These are phyloP conservation scores for Stenodema calcarata DNA, from an alignment of 2,888 invertebrate species.

Conservation along the genomic window DNA sequence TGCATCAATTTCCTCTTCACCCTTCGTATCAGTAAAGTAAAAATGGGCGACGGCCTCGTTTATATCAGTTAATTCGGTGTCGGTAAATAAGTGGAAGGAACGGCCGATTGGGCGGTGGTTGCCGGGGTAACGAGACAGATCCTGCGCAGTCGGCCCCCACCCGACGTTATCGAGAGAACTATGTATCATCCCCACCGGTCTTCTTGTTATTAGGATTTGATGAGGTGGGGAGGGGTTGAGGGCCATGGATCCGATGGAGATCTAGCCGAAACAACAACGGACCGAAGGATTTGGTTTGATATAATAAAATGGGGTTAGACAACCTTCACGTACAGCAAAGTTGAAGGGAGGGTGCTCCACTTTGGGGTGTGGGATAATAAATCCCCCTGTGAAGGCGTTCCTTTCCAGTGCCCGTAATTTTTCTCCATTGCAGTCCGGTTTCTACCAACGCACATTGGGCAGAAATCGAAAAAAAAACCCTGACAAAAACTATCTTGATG, in stretches of 20 bases:
- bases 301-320: too few relatives aligned
- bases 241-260: neutral
- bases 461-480: too few relatives aligned
- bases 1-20: too few relatives aligned
- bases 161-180: neutral
- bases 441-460: too few relatives aligned
- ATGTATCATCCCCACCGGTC: slow-evolving; percentile 14
- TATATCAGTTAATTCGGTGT: slow-evolving; percentile 16
- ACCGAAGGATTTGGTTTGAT: neutral
- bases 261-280: neutral
- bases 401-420: too few relatives aligned
- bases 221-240: neutral
- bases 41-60: neutral
- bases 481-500: too few relatives aligned
- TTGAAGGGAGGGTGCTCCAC: too few relatives aligned
- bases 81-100: neutral
- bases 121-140: slow-evolving; percentile 23
- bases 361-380: too few relatives aligned
- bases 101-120: slow-evolving; percentile 21
- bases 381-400: too few relatives aligned
- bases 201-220: neutral
- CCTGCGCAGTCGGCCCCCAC: slow-evolving; percentile 17
- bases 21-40: neutral
- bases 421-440: too few relatives aligned
- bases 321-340: too few relatives aligned